Conservation (phyloP, 2,888 invertebrate species). For the Latrodectus hesperus region DNA sequence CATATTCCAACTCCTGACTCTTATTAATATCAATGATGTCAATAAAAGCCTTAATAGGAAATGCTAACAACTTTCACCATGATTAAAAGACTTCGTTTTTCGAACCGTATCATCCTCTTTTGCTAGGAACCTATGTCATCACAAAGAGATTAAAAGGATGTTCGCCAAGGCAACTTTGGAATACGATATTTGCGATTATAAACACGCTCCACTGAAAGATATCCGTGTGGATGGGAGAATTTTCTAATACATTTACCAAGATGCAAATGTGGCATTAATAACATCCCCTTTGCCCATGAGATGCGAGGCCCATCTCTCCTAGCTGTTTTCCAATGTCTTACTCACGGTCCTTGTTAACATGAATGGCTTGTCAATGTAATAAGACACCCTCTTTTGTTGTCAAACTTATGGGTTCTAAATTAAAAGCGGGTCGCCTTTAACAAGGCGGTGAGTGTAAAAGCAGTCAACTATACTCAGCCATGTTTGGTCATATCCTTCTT, state of each 20-base stretch:
- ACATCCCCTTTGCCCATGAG: slow-evolving; percentile 19
- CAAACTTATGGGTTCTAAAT: slow-evolving; percentile 15
- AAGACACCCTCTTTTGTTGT: slow-evolving; percentile 51
- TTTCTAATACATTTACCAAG: slow-evolving; percentile 30
- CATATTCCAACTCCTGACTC: no score
- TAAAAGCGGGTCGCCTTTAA: slow-evolving; percentile 44
- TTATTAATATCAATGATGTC: no score
- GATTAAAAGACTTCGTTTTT: no score
- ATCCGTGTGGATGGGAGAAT: neutral
- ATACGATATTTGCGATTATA: slow-evolving; percentile 35
- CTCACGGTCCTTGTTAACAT: slow-evolving; percentile 44
- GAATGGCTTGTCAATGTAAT: slow-evolving; percentile 46
- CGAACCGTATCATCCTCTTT: no score
- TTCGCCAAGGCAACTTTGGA: no score
- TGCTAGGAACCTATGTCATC: no score
- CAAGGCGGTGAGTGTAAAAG: neutral
- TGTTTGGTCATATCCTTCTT: no score
- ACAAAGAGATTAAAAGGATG: no score
- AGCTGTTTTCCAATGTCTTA: no score
- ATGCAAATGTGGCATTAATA: slow-evolving; percentile 50
- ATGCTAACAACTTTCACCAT: no score
- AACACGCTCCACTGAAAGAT: slow-evolving; percentile 9
- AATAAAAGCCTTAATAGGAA: no score
- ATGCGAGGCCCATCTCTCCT: slow-evolving; percentile 8
- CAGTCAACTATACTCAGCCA: no score